A percentile compares a stretch with the other conserved stretches of the same genome.
phyloP scores from a whole-genome alignment of 1,140 invertebrate species.

The Drosophila melanica region DNA sequence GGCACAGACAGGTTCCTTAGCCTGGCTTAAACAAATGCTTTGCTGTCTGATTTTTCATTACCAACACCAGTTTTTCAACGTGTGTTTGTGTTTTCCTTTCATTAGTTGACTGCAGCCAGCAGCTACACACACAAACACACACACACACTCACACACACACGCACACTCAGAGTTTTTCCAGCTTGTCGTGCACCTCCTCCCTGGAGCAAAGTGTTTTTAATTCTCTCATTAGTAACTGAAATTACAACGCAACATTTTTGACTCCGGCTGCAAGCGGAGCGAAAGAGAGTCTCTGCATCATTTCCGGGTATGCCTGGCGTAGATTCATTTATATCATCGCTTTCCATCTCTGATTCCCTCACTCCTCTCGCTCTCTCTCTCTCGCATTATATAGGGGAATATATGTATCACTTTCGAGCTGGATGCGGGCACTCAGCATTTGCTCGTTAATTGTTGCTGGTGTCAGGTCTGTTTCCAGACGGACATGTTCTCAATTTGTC shows the following conservation, averaged over 20 bases:
- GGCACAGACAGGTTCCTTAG: constrained; percentile 64
- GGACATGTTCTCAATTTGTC: constrained; percentile 45
- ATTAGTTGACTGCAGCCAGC: constrained; percentile 53
- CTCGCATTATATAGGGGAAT: background rate
- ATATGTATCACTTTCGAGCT: background rate
- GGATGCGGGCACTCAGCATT: constrained; percentile 38
- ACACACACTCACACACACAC: background rate
- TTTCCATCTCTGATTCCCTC: background rate
- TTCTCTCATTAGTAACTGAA: constrained; percentile 82
- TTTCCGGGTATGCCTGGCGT: constrained; percentile 35
- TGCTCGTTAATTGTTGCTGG: constrained; percentile 41
- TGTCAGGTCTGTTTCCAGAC: constrained; percentile 15
- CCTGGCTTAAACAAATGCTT: constrained; percentile 70
- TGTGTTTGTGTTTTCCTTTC: constrained; percentile 69
- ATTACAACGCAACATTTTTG: constrained; percentile 59
- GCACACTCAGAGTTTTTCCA: background rate
- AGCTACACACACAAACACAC: background rate
- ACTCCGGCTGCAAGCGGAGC: background rate
- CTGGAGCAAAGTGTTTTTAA: constrained; percentile 75
- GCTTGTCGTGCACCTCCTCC: constrained; percentile 19
- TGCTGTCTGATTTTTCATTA: constrained; percentile 69
- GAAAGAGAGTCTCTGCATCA: constrained; percentile 10
- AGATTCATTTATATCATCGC: constrained; percentile 19
- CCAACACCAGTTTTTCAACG: constrained; percentile 38
- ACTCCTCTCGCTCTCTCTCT: background rate